These are phyloP conservation scores for Falcunculus frontatus DNA, from an alignment of 2,113 vertebrate species.

Conservation along the genomic window DNA sequence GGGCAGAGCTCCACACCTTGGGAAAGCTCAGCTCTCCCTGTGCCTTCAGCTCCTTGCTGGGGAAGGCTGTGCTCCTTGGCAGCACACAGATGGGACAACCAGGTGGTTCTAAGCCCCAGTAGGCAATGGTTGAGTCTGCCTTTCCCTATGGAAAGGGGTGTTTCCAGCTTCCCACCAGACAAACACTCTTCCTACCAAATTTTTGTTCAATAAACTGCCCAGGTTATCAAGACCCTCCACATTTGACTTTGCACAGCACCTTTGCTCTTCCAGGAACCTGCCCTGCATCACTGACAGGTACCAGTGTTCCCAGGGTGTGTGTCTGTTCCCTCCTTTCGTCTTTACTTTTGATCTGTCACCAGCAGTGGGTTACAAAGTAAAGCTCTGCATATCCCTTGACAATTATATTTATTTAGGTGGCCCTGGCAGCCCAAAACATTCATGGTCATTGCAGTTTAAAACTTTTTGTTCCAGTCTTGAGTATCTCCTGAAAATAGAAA, in stretches of 20 bases:
- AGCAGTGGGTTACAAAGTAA: neutral
- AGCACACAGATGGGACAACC: neutral
- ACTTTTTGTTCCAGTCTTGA: neutral
- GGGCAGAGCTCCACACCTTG: neutral
- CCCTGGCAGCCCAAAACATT: neutral
- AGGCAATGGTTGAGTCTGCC: neutral
- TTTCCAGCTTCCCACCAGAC: neutral
- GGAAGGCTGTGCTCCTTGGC: neutral
- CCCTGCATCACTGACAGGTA: neutral
- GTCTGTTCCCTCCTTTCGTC: neutral
- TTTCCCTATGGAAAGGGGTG: neutral
- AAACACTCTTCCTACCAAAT: neutral
- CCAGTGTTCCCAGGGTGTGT: neutral
- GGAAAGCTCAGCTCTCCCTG: neutral
- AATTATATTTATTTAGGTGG: neutral
- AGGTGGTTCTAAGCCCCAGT: neutral
- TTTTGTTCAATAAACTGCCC: neutral
- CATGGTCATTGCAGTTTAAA: neutral
- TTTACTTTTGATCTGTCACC: neutral
- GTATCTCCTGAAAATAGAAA: constrained; percentile 24
- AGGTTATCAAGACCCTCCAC: neutral
- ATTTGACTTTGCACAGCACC: neutral
- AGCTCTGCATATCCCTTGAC: neutral
- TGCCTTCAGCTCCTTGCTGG: neutral
- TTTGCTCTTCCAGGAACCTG: neutral